Percentiles rank a stretch among this genome's conserved stretches.
These are phyloP conservation scores for Poeciliopsis turrubarensis DNA, from an alignment of 2,113 vertebrate species.

Conservation along the genomic window DNA sequence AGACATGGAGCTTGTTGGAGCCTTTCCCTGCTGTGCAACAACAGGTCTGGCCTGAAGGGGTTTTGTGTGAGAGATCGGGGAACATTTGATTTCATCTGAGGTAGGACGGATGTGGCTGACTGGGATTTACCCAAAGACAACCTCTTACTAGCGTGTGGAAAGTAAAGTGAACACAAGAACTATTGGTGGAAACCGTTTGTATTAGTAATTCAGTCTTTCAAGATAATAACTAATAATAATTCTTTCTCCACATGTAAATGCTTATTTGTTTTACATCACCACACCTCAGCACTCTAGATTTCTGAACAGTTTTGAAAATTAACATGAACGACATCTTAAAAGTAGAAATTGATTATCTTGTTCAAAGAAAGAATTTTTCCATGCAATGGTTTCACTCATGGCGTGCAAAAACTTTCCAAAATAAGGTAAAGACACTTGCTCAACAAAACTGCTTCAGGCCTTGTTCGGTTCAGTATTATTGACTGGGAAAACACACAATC, in stretches of 20 bases:
- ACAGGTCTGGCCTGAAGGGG: not conserved
- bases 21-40: not conserved
- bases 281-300: not conserved
- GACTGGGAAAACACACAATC: conserved; percentile 52
- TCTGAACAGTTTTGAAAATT: not conserved
- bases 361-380: not conserved
- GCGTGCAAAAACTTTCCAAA: not conserved
- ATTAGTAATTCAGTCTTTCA: not conserved
- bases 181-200: not conserved
- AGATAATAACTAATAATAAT: not conserved
- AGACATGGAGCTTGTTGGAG: not conserved
- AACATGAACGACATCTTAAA: not conserved
- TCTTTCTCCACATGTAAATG: not conserved
- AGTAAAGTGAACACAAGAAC: not conserved
- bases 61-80: not conserved
- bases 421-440: conserved; percentile 40
- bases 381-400: not conserved
- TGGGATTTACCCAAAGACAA: not conserved
- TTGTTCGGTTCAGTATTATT: conserved; percentile 70
- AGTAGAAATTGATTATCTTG: not conserved
- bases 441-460: conserved; percentile 63
- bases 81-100: not conserved
- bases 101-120: not conserved
- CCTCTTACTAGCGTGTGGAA: not conserved
- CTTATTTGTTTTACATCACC: not conserved